These are phyloP conservation scores for Phalacrocorax pelagicus DNA, from an alignment of 2,113 vertebrate species.

Conservation along the genomic window DNA sequence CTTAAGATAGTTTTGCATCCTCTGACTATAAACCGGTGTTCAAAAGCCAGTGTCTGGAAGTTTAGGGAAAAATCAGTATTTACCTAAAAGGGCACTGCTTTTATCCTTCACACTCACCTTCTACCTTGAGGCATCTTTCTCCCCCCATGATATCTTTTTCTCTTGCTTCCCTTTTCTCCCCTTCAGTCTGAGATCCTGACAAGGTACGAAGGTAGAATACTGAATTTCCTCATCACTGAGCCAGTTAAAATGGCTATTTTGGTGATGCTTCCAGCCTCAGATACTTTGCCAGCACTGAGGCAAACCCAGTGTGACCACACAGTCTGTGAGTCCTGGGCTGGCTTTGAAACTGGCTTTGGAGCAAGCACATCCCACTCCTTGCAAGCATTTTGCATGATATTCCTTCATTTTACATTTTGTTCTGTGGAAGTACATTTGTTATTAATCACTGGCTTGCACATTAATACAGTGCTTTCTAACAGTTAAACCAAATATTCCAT, in stretches of 20 bases:
- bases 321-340: not conserved
- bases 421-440: conserved; percentile 65
- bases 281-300: not conserved
- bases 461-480: conserved; percentile 55
- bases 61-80: not conserved
- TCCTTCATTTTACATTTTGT: conserved; percentile 54
- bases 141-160: not conserved
- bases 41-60: not conserved
- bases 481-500: conserved; percentile 69
- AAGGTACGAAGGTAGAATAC: not conserved
- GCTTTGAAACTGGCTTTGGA: not conserved
- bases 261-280: not conserved
- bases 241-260: conserved; percentile 18
- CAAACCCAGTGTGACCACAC: conserved; percentile 25
- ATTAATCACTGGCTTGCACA: conserved; percentile 57
- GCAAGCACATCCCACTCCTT: conserved; percentile 26
- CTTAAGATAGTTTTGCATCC: not conserved
- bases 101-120: not conserved
- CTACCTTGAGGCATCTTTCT: not conserved
- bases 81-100: not conserved
- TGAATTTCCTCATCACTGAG: not conserved
- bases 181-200: not conserved
- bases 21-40: not conserved
- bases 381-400: not conserved
- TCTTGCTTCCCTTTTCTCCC: not conserved